These are phyloP conservation scores for Manis pentadactyla DNA, from an alignment of 2,797 vertebrate species.

Conservation along the genomic window DNA sequence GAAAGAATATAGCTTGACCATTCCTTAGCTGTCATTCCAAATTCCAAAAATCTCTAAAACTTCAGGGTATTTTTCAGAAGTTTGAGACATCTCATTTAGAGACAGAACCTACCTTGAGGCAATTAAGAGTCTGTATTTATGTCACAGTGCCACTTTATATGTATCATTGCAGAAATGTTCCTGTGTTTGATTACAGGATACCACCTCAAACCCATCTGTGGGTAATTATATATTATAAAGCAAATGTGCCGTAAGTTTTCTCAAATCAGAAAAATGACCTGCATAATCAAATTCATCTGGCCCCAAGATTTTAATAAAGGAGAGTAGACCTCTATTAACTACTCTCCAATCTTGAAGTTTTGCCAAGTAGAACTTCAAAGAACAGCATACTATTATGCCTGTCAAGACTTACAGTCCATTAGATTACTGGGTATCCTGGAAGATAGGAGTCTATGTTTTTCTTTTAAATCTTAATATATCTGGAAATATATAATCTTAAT, in stretches of 20 bases:
- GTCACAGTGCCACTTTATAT: background rate
- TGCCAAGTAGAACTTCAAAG: conserved; percentile 19
- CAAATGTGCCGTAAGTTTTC: background rate
- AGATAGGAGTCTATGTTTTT: background rate
- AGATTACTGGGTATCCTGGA: background rate
- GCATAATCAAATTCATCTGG: background rate
- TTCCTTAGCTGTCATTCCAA: background rate
- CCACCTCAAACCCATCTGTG: background rate
- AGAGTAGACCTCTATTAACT: background rate
- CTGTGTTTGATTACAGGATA: background rate
- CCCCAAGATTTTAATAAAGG: background rate
- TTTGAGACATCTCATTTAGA: background rate
- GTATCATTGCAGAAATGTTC: conserved; percentile 1
- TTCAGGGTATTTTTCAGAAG: background rate
- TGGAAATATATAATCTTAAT: background rate
- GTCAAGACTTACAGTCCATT: background rate
- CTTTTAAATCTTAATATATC: background rate
- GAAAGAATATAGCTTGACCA: background rate
- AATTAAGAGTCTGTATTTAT: background rate
- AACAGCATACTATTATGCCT: background rate
- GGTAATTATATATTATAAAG: background rate
- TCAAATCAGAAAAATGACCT: background rate
- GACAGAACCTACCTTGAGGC: background rate
- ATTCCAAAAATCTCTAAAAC: background rate
- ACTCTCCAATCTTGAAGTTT: background rate